Conservation (phyloP, 2,797 vertebrate genomes). For the Merluccius polli region DNA sequence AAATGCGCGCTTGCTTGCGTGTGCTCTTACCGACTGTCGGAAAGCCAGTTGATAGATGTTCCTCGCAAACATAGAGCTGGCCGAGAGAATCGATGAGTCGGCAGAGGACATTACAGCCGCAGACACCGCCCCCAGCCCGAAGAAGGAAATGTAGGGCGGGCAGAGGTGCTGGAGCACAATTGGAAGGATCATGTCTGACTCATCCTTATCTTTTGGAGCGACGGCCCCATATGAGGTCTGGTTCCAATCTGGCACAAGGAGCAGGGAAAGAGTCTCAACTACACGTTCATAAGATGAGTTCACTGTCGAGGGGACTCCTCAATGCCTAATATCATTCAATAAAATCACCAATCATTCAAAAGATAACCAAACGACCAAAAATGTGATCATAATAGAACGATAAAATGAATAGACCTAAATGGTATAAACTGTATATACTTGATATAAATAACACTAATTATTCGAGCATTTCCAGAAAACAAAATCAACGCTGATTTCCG, state of each 20-base stretch:
- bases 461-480: background rate
- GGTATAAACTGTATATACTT: background rate
- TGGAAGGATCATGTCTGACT: slow-evolving; percentile 96
- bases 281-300: background rate
- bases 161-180: slow-evolving; percentile 95
- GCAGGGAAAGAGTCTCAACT: background rate
- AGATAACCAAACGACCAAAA: background rate
- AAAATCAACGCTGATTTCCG: background rate
- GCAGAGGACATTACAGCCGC: slow-evolving; percentile 98
- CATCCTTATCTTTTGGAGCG: slow-evolving; percentile 79
- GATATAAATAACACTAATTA: background rate
- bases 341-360: background rate
- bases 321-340: background rate
- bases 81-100: slow-evolving; percentile 96
- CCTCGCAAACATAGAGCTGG: slow-evolving; percentile 97
- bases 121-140: slow-evolving; percentile 93
- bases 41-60: slow-evolving; percentile 97
- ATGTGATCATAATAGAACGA: background rate
- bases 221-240: slow-evolving; percentile 80
- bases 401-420: background rate
- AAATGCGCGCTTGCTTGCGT: background rate
- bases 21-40: slow-evolving; percentile 86
- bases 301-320: no score
- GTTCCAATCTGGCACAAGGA: slow-evolving; percentile 84
- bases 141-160: slow-evolving; percentile 89